phyloP scores from a whole-genome alignment of 2,888 invertebrate species.

The Crepidodera aurea region DNA sequence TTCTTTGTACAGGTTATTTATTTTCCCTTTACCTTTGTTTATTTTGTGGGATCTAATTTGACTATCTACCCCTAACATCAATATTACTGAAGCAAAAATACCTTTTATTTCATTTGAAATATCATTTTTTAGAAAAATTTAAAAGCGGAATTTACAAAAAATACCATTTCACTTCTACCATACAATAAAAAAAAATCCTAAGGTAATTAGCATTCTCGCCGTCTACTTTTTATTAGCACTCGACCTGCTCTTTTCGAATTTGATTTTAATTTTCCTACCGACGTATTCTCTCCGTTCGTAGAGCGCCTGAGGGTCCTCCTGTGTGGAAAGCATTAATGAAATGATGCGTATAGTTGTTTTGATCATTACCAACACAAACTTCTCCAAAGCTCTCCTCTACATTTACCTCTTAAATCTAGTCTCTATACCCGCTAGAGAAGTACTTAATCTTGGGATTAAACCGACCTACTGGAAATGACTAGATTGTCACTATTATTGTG shows the following conservation, averaged over 20 bases:
- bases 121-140: no score
- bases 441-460: neutral
- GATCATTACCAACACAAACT: neutral
- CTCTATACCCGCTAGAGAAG: neutral
- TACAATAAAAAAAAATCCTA: neutral
- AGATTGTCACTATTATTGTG: neutral
- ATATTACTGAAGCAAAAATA: no score
- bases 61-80: no score
- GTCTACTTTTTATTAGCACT: neutral
- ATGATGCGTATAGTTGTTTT: neutral
- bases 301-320: neutral
- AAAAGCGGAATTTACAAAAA: no score
- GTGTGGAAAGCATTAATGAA: neutral
- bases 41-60: no score
- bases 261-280: neutral
- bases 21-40: no score
- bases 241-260: neutral
- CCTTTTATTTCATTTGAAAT: no score
- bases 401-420: neutral
- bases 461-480: neutral
- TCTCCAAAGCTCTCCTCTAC: neutral
- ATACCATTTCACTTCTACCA: neutral
- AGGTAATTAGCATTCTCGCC: neutral
- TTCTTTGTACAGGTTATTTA: no score
- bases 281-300: neutral